A percentile compares a stretch with the other conserved stretches of the same genome.
Conservation (phyloP, 1,140 invertebrate species). For the Listronotus oregonensis region DNA sequence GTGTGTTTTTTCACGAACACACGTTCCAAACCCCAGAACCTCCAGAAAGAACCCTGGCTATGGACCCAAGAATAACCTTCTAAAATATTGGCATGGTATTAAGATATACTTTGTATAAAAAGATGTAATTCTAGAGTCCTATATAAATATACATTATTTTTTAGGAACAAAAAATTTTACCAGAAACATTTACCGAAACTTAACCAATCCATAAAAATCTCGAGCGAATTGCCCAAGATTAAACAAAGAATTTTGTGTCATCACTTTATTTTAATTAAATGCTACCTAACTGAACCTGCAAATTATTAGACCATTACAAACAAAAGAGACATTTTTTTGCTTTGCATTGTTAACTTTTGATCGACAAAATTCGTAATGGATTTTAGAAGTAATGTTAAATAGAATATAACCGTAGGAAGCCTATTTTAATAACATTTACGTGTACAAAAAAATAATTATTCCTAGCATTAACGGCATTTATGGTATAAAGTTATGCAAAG, state of each 20-base stretch:
- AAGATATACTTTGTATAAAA: too few species aligned
- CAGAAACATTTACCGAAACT: slow-evolving; percentile 1
- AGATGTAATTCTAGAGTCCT: too few species aligned
- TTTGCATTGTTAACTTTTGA: slow-evolving; percentile 18
- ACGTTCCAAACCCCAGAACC: too few species aligned
- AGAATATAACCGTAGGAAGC: slow-evolving; percentile 13
- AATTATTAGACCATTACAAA: slow-evolving; percentile 27
- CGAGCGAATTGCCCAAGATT: background rate
- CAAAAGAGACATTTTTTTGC: slow-evolving; percentile 19
- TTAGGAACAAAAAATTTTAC: too few species aligned
- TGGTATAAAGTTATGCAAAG: too few species aligned
- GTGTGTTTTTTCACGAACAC: too few species aligned
- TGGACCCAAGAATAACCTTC: too few species aligned
- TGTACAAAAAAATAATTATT: background rate
- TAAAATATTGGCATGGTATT: too few species aligned
- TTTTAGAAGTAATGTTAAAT: slow-evolving; percentile 9
- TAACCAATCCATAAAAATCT: background rate
- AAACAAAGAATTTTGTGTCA: slow-evolving; percentile 28
- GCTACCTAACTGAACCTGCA: slow-evolving; percentile 27
- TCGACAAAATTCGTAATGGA: slow-evolving; percentile 15
- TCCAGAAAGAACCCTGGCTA: too few species aligned
- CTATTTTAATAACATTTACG: background rate
- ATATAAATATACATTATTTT: too few species aligned
- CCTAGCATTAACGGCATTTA: too few species aligned
- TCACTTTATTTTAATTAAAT: slow-evolving; percentile 17